Base-by-base conservation (phyloP, 2,797 vertebrate species). In the Kryptopterus vitreolus region DNA sequence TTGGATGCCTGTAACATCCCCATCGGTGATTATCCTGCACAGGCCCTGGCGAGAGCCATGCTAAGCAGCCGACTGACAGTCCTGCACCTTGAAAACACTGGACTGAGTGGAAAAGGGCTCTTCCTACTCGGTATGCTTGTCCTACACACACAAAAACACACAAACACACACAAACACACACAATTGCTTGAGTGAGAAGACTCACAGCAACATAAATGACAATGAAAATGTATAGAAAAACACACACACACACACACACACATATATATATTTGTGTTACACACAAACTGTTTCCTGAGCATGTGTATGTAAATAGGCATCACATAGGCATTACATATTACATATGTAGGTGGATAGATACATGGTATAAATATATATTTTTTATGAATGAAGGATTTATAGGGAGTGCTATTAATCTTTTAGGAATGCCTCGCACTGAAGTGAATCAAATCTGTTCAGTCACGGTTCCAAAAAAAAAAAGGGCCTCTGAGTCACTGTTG, bases 81-180 rank as follows among this genome's bases (percentile, higher is more conserved):
- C 77, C 89, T 94, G 80, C 88, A 90, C 85, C 91, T 94, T 33
- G 84, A 92, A 85, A 92, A 92, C 61, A 87, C 89, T 81, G 83
- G 89, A 85, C 89, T 94, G 87, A 94, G 92, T 6, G 94, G 94
- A 74, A 88, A 86, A 73, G 89, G 93, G 0, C 89, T 94, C 31
- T 94, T 90, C 87, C 89, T 89, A 55, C 91, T 94, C 48, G 92
- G 93, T 93, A 91, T 62, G 88, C 73, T 61, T 53, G 43, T 31
- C 31, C 46, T 29, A 50, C 24, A 33, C 58, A 38, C 75, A 68
- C 73, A 3, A 20, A 13, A 2, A 46, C 61, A 31, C 66, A 65
- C 66, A 46, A 22, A 26, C 15, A 43, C 43, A 46, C 57, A 29
- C 57, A 69, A 62, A 55, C 48, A 4, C 29, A 0, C 10, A 43